These are phyloP conservation scores for Notothenia coriiceps DNA, from an alignment of 2,113 vertebrate species.

Conservation along the genomic window DNA sequence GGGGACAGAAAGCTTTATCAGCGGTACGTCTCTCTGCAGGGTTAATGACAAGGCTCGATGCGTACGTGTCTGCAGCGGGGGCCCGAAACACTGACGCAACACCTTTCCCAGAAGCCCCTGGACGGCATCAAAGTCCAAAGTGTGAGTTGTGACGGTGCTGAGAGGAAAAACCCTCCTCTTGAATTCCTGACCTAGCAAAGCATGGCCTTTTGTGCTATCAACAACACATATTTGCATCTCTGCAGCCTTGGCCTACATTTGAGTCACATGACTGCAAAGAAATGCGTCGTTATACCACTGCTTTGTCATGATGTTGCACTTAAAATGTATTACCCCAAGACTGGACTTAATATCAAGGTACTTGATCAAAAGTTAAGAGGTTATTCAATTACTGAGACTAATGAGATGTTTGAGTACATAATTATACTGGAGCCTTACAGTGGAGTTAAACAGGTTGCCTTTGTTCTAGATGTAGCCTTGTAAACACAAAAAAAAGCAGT, in stretches of 20 bases:
- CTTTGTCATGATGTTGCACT: not conserved
- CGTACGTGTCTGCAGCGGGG: constrained; percentile 33
- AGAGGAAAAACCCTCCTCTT: constrained; percentile 15
- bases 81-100: constrained; percentile 30
- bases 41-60: constrained; percentile 61
- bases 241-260: not conserved
- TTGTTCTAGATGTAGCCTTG: constrained; percentile 31
- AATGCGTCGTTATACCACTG: not conserved
- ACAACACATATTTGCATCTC: constrained; percentile 10
- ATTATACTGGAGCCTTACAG: constrained; percentile 14
- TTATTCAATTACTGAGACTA: constrained; percentile 5
- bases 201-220: constrained; percentile 21
- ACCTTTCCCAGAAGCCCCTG: not conserved
- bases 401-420: constrained; percentile 30
- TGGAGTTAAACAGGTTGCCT: constrained; percentile 30
- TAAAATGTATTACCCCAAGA: not conserved
- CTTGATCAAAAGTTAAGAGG: not conserved
- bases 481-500: constrained; percentile 11
- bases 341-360: not conserved
- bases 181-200: constrained; percentile 33
- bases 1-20: constrained; percentile 36
- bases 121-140: constrained; percentile 57
- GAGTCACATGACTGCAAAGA: constrained; percentile 37
- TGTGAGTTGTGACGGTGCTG: constrained; percentile 10
- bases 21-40: constrained; percentile 22